Base-by-base conservation (phyloP, 2,797 vertebrate genomes). In the Hyperoplus immaculatus region DNA sequence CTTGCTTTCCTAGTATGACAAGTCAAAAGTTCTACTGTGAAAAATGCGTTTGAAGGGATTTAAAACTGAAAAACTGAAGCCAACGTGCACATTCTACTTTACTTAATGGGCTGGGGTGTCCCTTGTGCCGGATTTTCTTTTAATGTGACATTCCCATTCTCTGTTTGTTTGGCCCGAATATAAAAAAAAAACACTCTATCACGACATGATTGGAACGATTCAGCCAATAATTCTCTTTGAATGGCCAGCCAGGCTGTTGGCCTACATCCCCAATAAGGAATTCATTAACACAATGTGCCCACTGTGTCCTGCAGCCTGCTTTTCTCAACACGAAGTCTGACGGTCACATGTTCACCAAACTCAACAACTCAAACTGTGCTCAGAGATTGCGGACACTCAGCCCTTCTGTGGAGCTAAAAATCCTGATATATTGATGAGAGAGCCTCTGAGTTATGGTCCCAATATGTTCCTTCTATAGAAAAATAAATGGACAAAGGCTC, bases 201-300 rank as follows among this genome's bases (percentile, higher is more conserved):
- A 15, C 53, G 12, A 3, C 68, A 76, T 5, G 11, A 42, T 47
- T 61, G 55, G 29, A 62, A 68, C 6, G 61, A 29, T 62, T 69
- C 21, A 54, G 45, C 74, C 55, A 56, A 54, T 69, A 53, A 29
- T 72, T 61, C 42, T 18, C 78, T 71, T 83, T 82, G 75, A 76
- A 75, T 8, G 3, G 18, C 16, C 63, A 39, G 77, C 66, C 78
- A 68, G 29, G 16, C 60, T 69, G 54, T 58, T 85, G 86, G 70
- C 77, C 75, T 42, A 75, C 83, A 79, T 88, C 54, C 71, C 74
- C 15, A 62, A 68, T 54, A 69, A 83, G 83, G 71, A 80, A 68
- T 73, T 77, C 21, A 47, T 80, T 60, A 60, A 53, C 72, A 90
- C 85, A 92, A 85, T 88, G 88, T 78, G 36, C 12, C 64, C 85